phyloP scores from a whole-genome alignment of 2,113 vertebrate genomes.

The Saimiri boliviensis region DNA sequence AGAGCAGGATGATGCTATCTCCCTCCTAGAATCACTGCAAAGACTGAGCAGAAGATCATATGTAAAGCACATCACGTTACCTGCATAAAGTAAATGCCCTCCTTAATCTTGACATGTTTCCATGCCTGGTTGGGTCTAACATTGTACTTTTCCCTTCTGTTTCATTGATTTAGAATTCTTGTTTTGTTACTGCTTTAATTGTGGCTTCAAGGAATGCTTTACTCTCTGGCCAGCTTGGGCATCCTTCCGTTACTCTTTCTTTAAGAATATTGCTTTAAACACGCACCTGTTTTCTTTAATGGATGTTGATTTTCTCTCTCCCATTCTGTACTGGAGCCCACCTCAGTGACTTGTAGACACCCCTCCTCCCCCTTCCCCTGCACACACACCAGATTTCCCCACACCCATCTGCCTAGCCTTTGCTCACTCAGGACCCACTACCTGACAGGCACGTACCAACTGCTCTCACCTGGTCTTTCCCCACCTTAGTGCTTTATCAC shows the following conservation, averaged over 20 bases:
- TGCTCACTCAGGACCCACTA: not conserved
- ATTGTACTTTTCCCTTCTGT: not conserved
- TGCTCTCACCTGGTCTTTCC: not conserved
- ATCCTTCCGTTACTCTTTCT: not conserved
- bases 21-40: not conserved
- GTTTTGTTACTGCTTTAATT: not conserved
- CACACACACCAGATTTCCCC: not conserved
- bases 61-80: not conserved
- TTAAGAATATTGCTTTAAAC: not conserved
- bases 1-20: not conserved
- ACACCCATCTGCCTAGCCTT: not conserved
- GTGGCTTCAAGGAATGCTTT: not conserved
- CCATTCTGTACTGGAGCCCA: not conserved
- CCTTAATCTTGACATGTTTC: not conserved
- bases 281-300: no score
- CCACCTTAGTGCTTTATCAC: not conserved
- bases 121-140: not conserved
- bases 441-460: not conserved
- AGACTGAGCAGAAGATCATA: not conserved
- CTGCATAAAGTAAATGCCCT: not conserved
- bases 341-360: not conserved
- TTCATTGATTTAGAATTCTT: not conserved
- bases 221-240: not conserved
- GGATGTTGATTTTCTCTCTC: not conserved
- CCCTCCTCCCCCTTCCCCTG: fast-evolving